Evolutionary conservation across 2,797 vertebrate genomes (phyloP).

Genomic region (Oophaga sylvatica): DNA sequence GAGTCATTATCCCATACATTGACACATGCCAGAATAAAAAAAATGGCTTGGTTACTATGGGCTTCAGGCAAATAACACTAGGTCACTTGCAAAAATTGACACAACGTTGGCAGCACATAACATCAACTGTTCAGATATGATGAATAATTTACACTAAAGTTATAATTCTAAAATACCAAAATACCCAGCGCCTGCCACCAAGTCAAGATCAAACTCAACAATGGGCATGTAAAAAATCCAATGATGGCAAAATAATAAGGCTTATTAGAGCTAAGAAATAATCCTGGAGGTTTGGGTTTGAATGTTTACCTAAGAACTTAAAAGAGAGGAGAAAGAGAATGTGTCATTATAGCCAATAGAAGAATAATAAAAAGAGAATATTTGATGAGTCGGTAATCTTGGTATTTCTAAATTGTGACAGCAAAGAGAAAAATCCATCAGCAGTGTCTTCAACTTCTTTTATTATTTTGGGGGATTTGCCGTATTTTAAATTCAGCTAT

Average conservation of each 20-base stretch:
- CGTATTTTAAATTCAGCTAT: neutral
- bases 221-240: neutral
- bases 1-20: too few relatives aligned
- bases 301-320: slow-evolving; percentile 3
- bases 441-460: neutral
- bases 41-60: too few relatives aligned
- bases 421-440: neutral
- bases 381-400: slow-evolving; percentile 25
- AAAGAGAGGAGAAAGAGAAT: neutral
- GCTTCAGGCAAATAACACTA: neutral
- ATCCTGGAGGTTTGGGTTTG: neutral
- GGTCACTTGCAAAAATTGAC: neutral
- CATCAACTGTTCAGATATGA: neutral
- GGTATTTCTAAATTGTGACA: slow-evolving; percentile 21
- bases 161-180: neutral
- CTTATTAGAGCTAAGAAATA: neutral
- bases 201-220: neutral
- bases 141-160: neutral
- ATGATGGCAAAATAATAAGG: neutral
- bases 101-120: neutral
- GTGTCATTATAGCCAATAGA: slow-evolving; percentile 21
- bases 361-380: slow-evolving; percentile 41
- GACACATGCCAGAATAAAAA: too few relatives aligned
- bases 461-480: neutral
- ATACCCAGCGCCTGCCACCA: neutral